Evolutionary conservation across 2,797 vertebrate genomes (phyloP).

Genomic region (Coracias cyanogaster): DNA sequence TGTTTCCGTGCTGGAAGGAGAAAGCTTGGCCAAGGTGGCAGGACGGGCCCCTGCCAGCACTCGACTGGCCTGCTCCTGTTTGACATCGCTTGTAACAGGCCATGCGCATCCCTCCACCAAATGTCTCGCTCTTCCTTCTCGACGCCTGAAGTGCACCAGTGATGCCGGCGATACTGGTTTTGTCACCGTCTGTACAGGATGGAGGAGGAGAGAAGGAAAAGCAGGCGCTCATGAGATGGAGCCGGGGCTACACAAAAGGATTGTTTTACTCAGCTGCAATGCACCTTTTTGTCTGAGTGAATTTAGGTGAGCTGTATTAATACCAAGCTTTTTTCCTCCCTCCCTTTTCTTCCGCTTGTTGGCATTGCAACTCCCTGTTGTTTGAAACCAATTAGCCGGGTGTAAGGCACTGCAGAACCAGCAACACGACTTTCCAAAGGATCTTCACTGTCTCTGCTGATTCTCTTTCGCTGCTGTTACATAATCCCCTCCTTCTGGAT

Average conservation of each 20-base stretch:
- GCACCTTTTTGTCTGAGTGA: not conserved
- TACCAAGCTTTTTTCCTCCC: not conserved
- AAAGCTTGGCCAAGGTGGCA: not conserved
- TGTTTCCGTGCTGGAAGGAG: not conserved
- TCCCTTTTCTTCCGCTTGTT: not conserved
- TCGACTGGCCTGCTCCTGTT: not conserved
- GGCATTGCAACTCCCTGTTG: not conserved
- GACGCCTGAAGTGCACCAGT: not conserved
- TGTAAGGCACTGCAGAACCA: slow-evolving; percentile 64
- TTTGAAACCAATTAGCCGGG: slow-evolving; percentile 32
- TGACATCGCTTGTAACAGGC: not conserved
- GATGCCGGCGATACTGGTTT: not conserved
- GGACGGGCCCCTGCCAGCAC: not conserved
- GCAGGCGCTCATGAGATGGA: not conserved
- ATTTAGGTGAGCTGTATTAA: slow-evolving; percentile 3
- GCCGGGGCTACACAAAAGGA: not conserved
- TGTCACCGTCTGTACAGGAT: not conserved
- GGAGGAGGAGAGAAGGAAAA: not conserved
- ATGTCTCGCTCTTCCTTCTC: not conserved
- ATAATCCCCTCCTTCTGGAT: slow-evolving; percentile 58
- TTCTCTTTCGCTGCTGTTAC: slow-evolving; percentile 45
- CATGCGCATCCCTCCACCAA: not conserved
- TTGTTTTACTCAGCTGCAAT: slow-evolving; percentile 5
- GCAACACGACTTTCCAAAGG: slow-evolving; percentile 65
- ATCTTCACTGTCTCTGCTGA: slow-evolving; percentile 45